phyloP scores from a whole-genome alignment of 2,888 invertebrate species.

The Eilema griseolum region DNA sequence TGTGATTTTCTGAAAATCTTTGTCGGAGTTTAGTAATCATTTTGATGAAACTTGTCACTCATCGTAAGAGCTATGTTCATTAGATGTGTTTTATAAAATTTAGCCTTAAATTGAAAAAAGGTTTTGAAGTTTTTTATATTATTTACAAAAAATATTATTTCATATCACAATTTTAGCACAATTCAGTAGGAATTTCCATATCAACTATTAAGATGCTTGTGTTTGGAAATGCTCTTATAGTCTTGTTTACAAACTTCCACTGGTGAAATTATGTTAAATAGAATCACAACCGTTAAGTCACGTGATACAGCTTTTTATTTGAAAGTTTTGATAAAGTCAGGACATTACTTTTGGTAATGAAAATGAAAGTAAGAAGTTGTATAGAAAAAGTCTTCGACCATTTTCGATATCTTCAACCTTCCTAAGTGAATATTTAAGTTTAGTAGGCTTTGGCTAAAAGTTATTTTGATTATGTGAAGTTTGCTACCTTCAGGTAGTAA shows the following conservation, averaged over 20 bases:
- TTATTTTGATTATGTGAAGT: background rate
- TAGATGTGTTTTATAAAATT: background rate
- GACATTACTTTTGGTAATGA: background rate
- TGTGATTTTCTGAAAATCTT: background rate
- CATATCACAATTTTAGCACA: no score
- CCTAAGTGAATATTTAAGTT: background rate
- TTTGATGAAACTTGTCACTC: background rate
- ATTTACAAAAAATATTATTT: no score
- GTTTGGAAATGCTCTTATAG: no score
- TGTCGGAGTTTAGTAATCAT: background rate
- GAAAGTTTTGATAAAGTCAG: background rate
- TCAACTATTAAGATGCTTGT: no score
- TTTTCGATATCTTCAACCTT: background rate
- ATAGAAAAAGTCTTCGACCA: background rate
- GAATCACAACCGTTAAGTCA: no score
- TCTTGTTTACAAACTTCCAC: no score
- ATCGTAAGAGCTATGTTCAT: no score
- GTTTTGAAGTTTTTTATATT: no score
- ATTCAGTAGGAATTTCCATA: no score
- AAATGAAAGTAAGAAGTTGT: no score
- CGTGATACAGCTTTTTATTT: background rate
- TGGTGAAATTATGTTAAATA: no score
- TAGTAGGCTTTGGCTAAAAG: background rate
- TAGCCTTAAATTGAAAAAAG: no score
- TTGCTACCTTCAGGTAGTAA: background rate